Conservation (phyloP, 2,888 invertebrate species). For the Mylabris sibirica region DNA sequence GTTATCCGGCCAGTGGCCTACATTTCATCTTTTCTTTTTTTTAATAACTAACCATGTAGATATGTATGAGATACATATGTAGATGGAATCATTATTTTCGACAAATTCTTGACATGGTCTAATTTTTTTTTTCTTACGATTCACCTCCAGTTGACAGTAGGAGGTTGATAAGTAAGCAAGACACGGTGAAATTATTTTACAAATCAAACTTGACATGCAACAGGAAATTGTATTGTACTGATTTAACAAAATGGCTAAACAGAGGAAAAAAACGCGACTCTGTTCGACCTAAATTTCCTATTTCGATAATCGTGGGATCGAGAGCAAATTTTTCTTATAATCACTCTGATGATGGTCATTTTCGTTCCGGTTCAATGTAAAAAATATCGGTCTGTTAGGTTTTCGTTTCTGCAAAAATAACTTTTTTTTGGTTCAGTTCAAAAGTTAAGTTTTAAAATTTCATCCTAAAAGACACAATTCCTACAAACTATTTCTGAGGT, state of each 20-base stretch:
- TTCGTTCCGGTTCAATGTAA: no score
- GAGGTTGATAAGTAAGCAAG: neutral
- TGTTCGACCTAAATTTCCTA: slow-evolving; percentile 47
- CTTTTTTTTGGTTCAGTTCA: no score
- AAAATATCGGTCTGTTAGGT: no score
- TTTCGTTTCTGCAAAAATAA: no score
- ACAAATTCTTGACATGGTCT: slow-evolving; percentile 1
- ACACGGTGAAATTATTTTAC: neutral
- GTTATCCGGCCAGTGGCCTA: slow-evolving; percentile 6
- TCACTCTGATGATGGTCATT: neutral
- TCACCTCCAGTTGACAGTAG: neutral
- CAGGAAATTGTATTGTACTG: neutral
- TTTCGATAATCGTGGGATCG: slow-evolving; percentile 44
- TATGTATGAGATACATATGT: neutral
- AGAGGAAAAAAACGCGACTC: slow-evolving; percentile 39
- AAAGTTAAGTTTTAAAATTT: no score
- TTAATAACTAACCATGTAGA: no score
- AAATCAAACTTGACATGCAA: neutral
- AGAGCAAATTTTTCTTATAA: slow-evolving; percentile 18
- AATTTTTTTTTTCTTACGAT: neutral
- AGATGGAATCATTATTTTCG: neutral
- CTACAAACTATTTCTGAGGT: no score
- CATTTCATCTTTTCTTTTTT: neutral
- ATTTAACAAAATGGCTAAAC: neutral
- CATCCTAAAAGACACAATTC: no score